phyloP scores from a whole-genome alignment of 2,888 invertebrate species.

The Cephus nigrinus region DNA sequence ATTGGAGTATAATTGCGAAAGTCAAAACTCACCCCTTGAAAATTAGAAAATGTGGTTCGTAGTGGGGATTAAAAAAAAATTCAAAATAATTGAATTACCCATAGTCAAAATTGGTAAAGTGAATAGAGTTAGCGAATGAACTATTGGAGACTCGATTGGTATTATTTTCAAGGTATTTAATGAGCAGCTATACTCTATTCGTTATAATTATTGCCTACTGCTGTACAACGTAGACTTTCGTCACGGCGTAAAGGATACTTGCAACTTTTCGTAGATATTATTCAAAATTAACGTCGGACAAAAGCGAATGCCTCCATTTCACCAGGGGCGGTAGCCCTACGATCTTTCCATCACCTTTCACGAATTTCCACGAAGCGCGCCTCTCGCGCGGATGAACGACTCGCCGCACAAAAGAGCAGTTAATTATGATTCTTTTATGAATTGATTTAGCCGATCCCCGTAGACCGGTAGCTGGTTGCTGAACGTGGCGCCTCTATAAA shows the following conservation, averaged over 20 bases:
- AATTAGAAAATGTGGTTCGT: background rate
- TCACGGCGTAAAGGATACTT: background rate
- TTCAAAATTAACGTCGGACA: conserved; percentile 47
- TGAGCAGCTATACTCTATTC: background rate
- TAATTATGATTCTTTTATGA: conserved; percentile 66
- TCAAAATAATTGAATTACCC: background rate
- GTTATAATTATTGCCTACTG: background rate
- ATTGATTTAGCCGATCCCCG: conserved; percentile 59
- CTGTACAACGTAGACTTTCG: no score
- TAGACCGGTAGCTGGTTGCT: conserved; percentile 45
- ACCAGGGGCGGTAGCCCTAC: conserved; percentile 6
- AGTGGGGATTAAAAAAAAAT: background rate
- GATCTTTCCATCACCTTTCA: conserved; percentile 40
- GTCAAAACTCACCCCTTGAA: background rate
- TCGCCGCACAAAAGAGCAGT: conserved; percentile 57
- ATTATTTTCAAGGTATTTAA: background rate
- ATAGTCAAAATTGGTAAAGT: background rate
- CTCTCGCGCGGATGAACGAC: conserved; percentile 33
- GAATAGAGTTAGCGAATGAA: background rate
- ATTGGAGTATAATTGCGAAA: background rate
- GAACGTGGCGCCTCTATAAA: conserved; percentile 48
- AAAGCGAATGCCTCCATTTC: conserved; percentile 55
- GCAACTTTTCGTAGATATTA: conserved; percentile 34
- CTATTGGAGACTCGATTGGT: background rate
- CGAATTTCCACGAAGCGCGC: conserved; percentile 23